phyloP scores from a whole-genome alignment of 2,797 vertebrate genomes.

The Phalanger gymnotis region DNA sequence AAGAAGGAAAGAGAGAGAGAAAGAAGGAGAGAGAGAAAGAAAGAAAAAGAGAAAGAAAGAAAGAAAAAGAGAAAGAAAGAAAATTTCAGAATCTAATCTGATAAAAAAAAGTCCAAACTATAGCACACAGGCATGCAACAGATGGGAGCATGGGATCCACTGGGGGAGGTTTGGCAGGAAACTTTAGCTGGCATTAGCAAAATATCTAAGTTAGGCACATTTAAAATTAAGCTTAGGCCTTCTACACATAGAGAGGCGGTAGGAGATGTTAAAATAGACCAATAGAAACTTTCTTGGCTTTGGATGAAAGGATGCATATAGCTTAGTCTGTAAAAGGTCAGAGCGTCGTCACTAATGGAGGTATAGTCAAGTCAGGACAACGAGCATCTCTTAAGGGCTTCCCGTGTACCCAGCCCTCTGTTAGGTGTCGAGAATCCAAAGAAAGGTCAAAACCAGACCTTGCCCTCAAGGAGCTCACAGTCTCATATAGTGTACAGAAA shows the following conservation, averaged over 20 bases:
- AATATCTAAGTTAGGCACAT: background rate
- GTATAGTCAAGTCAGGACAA: background rate
- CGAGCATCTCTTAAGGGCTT: background rate
- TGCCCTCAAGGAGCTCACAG: background rate
- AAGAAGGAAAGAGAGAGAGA: fast-evolving
- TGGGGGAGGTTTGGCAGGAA: background rate
- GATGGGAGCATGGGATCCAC: background rate
- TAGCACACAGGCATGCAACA: background rate
- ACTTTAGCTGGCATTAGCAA: conserved; percentile 30
- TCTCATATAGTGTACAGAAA: background rate
- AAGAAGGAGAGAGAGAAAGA: fast-evolving
- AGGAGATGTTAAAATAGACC: conserved; percentile 10
- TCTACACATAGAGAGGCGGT: background rate
- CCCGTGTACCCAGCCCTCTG: background rate
- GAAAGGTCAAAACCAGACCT: background rate
- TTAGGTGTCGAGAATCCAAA: background rate
- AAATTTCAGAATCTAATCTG: background rate
- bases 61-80: background rate
- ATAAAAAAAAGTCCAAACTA: conserved; percentile 4
- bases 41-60: background rate
- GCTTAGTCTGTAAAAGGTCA: background rate
- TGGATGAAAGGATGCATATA: background rate
- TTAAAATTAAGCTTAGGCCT: conserved; percentile 12
- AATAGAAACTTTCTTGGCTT: background rate
- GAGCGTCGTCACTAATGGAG: background rate